Evolutionary conservation across 30 jellyfish, hydroid and myxozoan genomes (phyloP), one percentile per base, ranked within the genome.

Genomic region (Aurelia aurita complex sp. Pacific): DNA sequence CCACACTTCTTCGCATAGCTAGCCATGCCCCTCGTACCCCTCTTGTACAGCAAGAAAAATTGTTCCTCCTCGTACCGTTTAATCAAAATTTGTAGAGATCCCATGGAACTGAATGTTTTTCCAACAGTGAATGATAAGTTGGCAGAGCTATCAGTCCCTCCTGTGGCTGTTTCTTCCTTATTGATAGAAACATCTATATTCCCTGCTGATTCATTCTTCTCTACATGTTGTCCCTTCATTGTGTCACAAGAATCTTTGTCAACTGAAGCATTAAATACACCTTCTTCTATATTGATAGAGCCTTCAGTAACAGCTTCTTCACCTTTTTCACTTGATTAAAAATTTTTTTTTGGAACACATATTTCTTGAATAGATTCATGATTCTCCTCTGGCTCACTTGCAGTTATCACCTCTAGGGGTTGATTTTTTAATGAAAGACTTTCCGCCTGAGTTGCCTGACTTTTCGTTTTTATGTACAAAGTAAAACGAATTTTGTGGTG

Each of bases 1-100:
- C 81, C 81, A 63, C 87, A 77, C 53, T 40, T 77, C 46, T 60
- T 63, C 19, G 87, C 76, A 77, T 77, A 77, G 38, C 77, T 40
- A 5, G 4, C 78, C 23, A 77, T 3, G 35, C 77, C 63, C 42
- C 78, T 32, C 5, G 87, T 19, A 59, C 87, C 8, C 36, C 87
- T 60, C 78, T 63, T 77, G 32, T 77, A 77, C 19, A 77, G 36
- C 77, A 52, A 78, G 4, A 77, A 8, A 77, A 60, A 59, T 53
- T 36, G 62, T 78, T 51, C 36, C 63, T 59, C 73, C 73, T 74
- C 85, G 32, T 74, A 74, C 63, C 5, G 50, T 74, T 53, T 59
- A 59, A 74, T 52, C 50, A 61, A 53, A 19, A 19, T 42, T 36
- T 74, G 78, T 50, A 74, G 32, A 51, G 51, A 53, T 74, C 54